Conservation (phyloP, 2,113 vertebrate genomes). For the Scalopus aquaticus region DNA sequence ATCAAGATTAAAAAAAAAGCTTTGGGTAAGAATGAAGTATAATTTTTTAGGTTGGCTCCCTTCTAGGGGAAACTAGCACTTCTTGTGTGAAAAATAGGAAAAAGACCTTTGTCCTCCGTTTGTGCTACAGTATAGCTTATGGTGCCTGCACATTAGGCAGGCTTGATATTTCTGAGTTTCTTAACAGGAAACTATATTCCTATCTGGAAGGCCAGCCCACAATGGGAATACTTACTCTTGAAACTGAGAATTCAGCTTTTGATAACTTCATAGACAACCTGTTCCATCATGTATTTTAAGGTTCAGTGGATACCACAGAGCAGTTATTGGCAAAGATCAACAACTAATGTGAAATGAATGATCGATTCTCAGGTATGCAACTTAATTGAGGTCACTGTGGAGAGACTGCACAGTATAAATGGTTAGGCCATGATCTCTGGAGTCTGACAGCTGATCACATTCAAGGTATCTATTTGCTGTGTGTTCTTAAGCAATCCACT, state of each 20-base stretch:
- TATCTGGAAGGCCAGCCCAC: constrained; percentile 71
- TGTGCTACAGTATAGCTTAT: constrained; percentile 56
- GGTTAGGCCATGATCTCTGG: background rate
- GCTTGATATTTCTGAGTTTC: constrained; percentile 69
- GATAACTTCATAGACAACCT: constrained; percentile 79
- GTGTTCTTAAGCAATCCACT: background rate
- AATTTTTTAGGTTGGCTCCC: background rate
- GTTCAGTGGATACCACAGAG: constrained; percentile 60
- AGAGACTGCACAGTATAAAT: background rate
- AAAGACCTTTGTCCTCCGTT: constrained; percentile 74
- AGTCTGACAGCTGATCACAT: background rate
- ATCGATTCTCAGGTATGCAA: background rate
- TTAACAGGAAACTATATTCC: constrained; percentile 66
- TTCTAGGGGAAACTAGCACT: constrained; percentile 48
- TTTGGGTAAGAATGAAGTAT: background rate
- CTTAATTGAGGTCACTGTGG: background rate
- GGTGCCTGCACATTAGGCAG: constrained; percentile 63
- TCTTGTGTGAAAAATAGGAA: constrained; percentile 73
- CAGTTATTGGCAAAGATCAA: background rate
- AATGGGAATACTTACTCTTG: constrained; percentile 69
- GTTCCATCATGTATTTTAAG: constrained; percentile 72
- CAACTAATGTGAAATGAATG: background rate
- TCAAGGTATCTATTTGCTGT: background rate
- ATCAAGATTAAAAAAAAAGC: constrained; percentile 35
- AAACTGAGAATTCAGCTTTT: constrained; percentile 79